phyloP scores from a whole-genome alignment of 2,113 vertebrate genomes.

The Cinclus cinclus region DNA sequence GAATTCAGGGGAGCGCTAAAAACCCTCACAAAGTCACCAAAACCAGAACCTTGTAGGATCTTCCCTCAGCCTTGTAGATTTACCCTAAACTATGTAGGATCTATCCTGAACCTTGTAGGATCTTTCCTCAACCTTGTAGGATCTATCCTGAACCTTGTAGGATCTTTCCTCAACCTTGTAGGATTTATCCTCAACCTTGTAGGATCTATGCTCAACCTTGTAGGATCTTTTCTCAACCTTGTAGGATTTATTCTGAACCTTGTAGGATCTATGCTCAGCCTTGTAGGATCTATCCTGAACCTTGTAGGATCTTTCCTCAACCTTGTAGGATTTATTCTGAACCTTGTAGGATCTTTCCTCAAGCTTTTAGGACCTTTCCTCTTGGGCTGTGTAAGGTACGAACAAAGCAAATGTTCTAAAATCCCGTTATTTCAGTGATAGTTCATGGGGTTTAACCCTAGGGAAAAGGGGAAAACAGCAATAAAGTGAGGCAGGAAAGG shows the following conservation, averaged over 20 bases:
- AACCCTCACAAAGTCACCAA: not conserved
- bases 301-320: not conserved
- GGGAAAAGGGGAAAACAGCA: not conserved
- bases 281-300: no score
- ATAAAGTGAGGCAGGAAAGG: not conserved
- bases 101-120: no score
- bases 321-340: not conserved
- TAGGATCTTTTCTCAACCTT: no score
- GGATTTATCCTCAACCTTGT: no score
- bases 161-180: no score
- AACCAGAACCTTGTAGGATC: not conserved
- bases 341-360: not conserved
- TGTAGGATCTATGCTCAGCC: no score
- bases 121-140: no score
- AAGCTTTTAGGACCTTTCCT: not conserved
- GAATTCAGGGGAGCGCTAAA: not conserved
- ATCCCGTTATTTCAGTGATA: accelerated
- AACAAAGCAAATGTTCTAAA: not conserved
- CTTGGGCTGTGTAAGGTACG: accelerated
- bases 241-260: no score
- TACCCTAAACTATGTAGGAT: no score
- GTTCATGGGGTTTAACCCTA: not conserved
- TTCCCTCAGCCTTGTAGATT: no score
- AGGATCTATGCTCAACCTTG: no score
- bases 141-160: no score